Evolutionary conservation across 1,140 invertebrate species (phyloP).

Genomic region (Triops cancriformis): DNA sequence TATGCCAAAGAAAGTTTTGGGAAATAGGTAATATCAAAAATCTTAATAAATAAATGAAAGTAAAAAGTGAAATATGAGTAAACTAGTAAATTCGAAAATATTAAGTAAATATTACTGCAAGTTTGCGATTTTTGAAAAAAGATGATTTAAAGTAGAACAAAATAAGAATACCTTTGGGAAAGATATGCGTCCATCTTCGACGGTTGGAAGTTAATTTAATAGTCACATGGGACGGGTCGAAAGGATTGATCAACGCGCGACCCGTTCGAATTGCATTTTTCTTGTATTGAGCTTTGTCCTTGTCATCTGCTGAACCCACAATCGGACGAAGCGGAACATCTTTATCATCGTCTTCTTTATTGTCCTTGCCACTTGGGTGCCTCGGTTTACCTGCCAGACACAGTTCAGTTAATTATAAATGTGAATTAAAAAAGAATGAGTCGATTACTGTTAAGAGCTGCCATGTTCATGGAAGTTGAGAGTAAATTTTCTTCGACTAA

Average conservation of each 20-base stretch:
- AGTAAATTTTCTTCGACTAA: constrained; percentile 31
- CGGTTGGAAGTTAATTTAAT: constrained; percentile 95
- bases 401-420: not conserved
- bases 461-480: constrained; percentile 26
- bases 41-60: too few species aligned
- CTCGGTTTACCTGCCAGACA: not conserved
- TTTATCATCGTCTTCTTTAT: constrained; percentile 17
- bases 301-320: not conserved
- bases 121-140: too few species aligned
- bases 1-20: too few species aligned
- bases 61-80: too few species aligned
- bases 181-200: constrained; percentile 95
- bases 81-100: too few species aligned
- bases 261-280: constrained; percentile 50
- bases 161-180: constrained; percentile 63
- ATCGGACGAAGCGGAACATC: not conserved
- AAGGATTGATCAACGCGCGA: constrained; percentile 85
- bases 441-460: not conserved
- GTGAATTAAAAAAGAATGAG: not conserved
- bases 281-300: constrained; percentile 26
- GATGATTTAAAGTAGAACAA: not conserved
- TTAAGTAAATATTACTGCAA: not conserved
- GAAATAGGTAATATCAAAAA: too few species aligned
- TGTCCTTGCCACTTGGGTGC: not conserved
- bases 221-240: constrained; percentile 92